Evolutionary conservation across 1,140 invertebrate species (phyloP).

Genomic region (Cyphomyrmex costatus): DNA sequence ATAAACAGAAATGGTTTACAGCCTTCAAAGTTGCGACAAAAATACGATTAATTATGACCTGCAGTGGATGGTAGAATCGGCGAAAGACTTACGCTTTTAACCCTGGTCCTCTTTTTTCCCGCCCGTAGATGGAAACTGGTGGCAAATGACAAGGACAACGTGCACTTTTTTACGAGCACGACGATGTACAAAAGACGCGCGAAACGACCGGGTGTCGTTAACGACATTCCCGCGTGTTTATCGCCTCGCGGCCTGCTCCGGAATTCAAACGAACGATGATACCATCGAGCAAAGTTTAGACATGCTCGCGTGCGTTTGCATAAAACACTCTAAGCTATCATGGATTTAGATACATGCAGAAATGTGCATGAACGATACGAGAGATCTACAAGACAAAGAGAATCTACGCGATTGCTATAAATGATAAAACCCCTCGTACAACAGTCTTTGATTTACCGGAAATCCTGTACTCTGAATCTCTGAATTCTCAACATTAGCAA

Average conservation of each 20-base stretch:
- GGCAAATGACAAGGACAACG: neutral
- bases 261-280: slow-evolving; percentile 32
- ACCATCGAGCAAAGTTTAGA: slow-evolving; percentile 6
- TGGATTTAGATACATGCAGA: neutral
- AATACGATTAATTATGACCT: slow-evolving; percentile 2
- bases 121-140: neutral
- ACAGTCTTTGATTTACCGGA: slow-evolving; percentile 16
- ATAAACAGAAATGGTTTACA: neutral
- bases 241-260: slow-evolving; percentile 1
- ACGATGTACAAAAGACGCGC: neutral
- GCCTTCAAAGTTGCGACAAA: neutral
- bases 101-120: neutral
- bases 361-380: neutral
- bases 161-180: neutral
- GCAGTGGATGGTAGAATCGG: neutral
- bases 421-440: slow-evolving; percentile 11
- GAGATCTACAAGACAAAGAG: neutral
- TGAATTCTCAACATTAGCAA: neutral
- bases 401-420: neutral
- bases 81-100: neutral
- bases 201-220: slow-evolving; percentile 48
- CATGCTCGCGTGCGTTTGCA: slow-evolving; percentile 1
- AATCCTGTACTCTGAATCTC: neutral
- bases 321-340: neutral
- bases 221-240: slow-evolving; percentile 56